These are phyloP conservation scores for Heteromormyrus szaboi DNA, from an alignment of 2,797 vertebrate genomes.

Conservation along the genomic window DNA sequence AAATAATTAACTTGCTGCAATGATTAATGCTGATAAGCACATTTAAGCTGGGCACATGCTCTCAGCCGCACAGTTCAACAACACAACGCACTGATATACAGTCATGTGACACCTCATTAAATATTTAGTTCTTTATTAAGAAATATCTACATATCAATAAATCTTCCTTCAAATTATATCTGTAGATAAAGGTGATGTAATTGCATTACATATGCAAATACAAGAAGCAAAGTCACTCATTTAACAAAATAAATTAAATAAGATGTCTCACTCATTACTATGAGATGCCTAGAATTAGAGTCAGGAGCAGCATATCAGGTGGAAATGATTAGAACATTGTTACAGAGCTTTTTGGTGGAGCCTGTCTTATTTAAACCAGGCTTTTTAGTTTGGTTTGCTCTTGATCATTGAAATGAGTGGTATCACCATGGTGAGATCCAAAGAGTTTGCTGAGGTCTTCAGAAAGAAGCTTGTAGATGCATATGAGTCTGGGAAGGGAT, in stretches of 20 bases:
- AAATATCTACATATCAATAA: not conserved
- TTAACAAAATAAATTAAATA: not conserved
- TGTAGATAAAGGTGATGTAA: not conserved
- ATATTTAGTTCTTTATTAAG: not conserved
- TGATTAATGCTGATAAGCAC: not conserved
- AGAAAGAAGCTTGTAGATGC: not conserved
- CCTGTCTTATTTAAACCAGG: not conserved
- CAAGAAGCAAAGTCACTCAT: not conserved
- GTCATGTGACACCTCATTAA: not conserved
- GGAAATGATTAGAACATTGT: not conserved
- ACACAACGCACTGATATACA: not conserved
- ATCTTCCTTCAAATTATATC: not conserved
- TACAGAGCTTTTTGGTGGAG: not conserved
- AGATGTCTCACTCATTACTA: not conserved
- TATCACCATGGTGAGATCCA: not conserved
- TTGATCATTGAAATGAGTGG: not conserved
- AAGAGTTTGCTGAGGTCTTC: not conserved
- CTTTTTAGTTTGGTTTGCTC: not conserved
- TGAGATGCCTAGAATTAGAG: not conserved
- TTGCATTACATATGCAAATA: not conserved
- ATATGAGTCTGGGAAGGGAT: not conserved
- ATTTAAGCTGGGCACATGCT: not conserved
- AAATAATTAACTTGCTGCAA: not conserved
- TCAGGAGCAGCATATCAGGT: not conserved
- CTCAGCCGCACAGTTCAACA: not conserved